Conservation (phyloP, 2,113 vertebrate species). For the Turnix velox region DNA sequence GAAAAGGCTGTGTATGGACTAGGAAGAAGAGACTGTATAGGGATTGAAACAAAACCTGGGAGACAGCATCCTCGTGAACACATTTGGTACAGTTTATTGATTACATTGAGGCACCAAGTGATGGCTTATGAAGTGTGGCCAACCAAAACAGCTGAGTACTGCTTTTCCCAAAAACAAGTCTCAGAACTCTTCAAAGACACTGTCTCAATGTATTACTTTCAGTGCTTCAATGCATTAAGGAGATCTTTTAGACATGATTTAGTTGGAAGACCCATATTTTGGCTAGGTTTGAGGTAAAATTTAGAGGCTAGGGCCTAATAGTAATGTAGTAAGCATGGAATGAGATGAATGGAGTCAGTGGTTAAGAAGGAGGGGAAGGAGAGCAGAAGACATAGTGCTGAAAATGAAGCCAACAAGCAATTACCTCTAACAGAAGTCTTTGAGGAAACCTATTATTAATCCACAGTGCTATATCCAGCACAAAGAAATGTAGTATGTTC, state of each 20-base stretch:
- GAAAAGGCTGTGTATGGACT: neutral
- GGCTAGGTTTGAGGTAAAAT: neutral
- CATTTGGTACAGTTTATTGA: neutral
- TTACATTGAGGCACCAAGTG: neutral
- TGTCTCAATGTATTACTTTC: neutral
- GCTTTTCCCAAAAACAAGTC: neutral
- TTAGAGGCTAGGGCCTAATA: neutral
- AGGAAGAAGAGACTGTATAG: neutral
- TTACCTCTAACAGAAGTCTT: neutral
- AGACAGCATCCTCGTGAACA: neutral
- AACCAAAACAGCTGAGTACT: neutral
- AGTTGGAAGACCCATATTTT: neutral
- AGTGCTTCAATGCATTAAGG: neutral
- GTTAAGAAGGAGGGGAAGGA: neutral
- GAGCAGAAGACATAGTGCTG: neutral
- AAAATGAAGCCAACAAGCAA: neutral
- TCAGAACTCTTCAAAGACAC: neutral
- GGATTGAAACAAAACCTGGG: neutral
- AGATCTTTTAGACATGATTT: neutral
- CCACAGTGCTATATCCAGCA: neutral
- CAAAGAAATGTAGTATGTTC: neutral
- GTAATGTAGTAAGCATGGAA: neutral
- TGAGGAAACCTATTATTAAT: constrained; percentile 10
- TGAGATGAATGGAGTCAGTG: constrained; percentile 23
- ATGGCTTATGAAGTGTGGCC: neutral